Conservation (phyloP, 2,113 vertebrate species). For the Hystrix brachyura region DNA sequence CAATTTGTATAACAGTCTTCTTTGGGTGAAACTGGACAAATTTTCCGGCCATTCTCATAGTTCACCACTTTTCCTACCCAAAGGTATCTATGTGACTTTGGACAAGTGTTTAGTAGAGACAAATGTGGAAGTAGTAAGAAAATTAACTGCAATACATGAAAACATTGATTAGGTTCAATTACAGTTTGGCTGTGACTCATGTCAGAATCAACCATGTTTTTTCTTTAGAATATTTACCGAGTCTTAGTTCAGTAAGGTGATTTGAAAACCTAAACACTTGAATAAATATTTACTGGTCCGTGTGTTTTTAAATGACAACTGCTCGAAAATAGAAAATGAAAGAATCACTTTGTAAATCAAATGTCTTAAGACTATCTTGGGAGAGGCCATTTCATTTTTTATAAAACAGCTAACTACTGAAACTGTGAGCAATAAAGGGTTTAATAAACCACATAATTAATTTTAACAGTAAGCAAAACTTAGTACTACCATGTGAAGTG, state of each 20-base stretch:
- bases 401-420: conserved; percentile 61
- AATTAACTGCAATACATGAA: conserved; percentile 57
- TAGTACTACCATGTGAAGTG: conserved; percentile 33
- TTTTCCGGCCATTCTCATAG: conserved; percentile 8
- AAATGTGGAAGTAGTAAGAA: conserved; percentile 34
- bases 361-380: conserved; percentile 42
- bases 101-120: conserved; percentile 24
- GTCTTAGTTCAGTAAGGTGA: conserved; percentile 60
- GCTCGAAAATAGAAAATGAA: conserved; percentile 68
- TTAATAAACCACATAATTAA: conserved; percentile 53
- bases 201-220: conserved; percentile 22
- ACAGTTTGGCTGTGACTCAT: conserved; percentile 18
- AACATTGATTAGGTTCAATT: conserved; percentile 43
- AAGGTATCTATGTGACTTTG: conserved; percentile 24
- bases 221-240: conserved; percentile 71
- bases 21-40: conserved; percentile 20
- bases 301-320: conserved; percentile 52
- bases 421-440: background rate
- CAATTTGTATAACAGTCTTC: background rate
- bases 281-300: conserved; percentile 67
- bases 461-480: conserved; percentile 68
- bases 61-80: background rate
- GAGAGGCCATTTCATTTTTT: conserved; percentile 57
- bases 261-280: conserved; percentile 61
- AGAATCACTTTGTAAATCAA: conserved; percentile 39